Base-by-base conservation (phyloP, 2,888 invertebrate genomes). In the Ceratothoa steindachneri region DNA sequence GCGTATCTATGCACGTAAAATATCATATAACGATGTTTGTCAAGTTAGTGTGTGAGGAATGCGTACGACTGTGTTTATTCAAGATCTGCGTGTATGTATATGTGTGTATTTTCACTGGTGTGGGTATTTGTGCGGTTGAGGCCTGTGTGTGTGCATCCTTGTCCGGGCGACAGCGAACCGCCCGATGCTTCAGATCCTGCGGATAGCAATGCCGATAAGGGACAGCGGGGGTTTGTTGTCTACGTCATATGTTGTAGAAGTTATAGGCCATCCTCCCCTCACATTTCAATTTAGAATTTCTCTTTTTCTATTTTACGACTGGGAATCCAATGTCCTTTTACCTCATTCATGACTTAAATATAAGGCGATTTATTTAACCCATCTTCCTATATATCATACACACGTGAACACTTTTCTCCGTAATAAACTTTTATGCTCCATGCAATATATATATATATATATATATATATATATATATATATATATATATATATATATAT, bases 231-330 rank as follows among this genome's bases (percentile, higher is more conserved):
- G 22, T 22, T n/a, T 24, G 60, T 24, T 60, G 60, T 60, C 60
- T 60, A n/a, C 2, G 60, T 60, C 60, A 60, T 60, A 60, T 60
- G 60, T 60, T 60, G 27, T 24, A 60, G 22, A 60, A 2, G 60
- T 60, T 60, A 60, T 60, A 60, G 60, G 60, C 27, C 3, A 22
- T 2, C 60, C 60, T 60, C 27, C 60, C 60, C 60, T 60, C 60
- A 60, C 60, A 60, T 60, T 60, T 60, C 60, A 60, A 60, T 60
- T 60, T 60, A 60, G 27, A 1, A 24, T 60, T 60, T 60, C 27
- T 24, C 60, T 9, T 60, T 22, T 60, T 24, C 60, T n/a, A 60
- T 60, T 3, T 60, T 3, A 60, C 9, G 60, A 60, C 60, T 60
- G 19, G 60, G 60, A 60, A 60, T 60, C 24, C 27, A 4, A 4